phyloP scores from a whole-genome alignment of 2,888 invertebrate species.

The Nephrocerus scutellatus region DNA sequence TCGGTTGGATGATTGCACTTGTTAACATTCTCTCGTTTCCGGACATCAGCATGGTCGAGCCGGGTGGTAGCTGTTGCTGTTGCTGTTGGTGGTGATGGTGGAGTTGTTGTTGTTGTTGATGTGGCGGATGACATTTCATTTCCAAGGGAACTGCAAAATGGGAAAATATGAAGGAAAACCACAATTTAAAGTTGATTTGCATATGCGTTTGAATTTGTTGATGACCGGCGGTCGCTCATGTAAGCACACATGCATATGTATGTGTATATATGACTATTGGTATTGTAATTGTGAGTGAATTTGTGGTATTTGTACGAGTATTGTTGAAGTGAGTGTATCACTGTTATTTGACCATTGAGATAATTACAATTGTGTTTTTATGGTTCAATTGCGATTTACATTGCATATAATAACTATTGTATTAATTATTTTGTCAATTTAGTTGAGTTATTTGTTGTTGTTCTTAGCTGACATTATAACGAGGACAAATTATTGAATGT shows the following conservation, averaged over 20 bases:
- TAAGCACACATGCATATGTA: conserved; percentile 17
- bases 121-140: conserved; percentile 43
- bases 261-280: too few species aligned
- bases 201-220: too few species aligned
- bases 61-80: conserved; percentile 29
- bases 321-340: conserved; percentile 1
- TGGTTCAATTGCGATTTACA: too few species aligned
- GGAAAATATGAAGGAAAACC: neutral
- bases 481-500: too few species aligned
- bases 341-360: neutral
- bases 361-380: too few species aligned
- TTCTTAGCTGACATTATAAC: too few species aligned
- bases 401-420: too few species aligned
- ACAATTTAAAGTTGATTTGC: conserved; percentile 9
- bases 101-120: conserved; percentile 25
- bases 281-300: too few species aligned
- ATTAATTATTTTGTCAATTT: too few species aligned
- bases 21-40: conserved; percentile 49
- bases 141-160: conserved; percentile 47
- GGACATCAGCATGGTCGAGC: conserved; percentile 39
- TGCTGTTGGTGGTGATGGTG: conserved; percentile 29
- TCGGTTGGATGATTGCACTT: conserved; percentile 31
- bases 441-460: too few species aligned
- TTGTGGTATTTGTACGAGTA: too few species aligned
- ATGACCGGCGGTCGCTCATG: conserved; percentile 28